phyloP scores from a whole-genome alignment of 2,888 invertebrate species.

The Ochropacha duplaris region DNA sequence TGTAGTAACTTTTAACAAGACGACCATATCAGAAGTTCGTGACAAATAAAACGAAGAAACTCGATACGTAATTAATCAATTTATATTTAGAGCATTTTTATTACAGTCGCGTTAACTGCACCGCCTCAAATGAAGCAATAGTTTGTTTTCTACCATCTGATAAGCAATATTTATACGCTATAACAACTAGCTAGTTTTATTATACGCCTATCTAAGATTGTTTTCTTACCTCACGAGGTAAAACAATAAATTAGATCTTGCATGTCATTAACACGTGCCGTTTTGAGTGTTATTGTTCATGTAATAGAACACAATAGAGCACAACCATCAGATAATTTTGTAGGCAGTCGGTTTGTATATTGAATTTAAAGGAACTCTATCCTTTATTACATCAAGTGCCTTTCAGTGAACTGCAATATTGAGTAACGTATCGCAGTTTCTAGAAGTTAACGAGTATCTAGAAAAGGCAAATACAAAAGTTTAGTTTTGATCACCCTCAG shows the following conservation, averaged over 20 bases:
- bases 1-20: neutral
- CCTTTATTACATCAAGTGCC: constrained; percentile 18
- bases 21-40: constrained; percentile 42
- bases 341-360: constrained; percentile 10
- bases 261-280: neutral
- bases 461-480: constrained; percentile 3
- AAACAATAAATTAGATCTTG: constrained; percentile 2
- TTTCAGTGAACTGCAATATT: constrained; percentile 17
- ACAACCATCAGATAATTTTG: neutral
- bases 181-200: neutral
- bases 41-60: constrained; percentile 33
- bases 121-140: constrained; percentile 42
- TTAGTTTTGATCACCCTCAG: neutral
- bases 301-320: neutral
- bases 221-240: neutral
- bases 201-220: neutral
- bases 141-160: constrained; percentile 40
- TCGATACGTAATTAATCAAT: constrained; percentile 47
- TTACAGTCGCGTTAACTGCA: constrained; percentile 41
- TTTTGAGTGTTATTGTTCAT: neutral
- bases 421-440: no score
- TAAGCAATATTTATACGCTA: constrained; percentile 22
- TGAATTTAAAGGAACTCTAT: constrained; percentile 9
- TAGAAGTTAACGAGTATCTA: constrained; percentile 20
- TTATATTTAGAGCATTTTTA: constrained; percentile 56